Evolutionary conservation across 2,797 vertebrate genomes (phyloP).

Genomic region (Eulemur coronatus): DNA sequence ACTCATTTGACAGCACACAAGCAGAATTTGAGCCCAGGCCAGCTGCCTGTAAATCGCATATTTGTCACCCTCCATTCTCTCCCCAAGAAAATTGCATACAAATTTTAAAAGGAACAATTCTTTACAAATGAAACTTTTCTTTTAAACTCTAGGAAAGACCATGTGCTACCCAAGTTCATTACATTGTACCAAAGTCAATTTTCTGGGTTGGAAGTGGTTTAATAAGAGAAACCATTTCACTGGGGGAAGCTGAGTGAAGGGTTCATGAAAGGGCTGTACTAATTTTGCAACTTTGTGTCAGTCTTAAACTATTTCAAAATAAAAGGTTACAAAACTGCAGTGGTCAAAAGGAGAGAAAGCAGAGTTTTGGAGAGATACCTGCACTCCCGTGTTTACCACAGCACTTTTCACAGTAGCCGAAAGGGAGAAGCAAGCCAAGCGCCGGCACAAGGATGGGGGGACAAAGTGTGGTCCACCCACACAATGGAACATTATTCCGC

Average conservation of each 20-base stretch:
- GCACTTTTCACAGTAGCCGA: not conserved
- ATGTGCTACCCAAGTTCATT: not conserved
- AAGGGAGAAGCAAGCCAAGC: not conserved
- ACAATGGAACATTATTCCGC: not conserved
- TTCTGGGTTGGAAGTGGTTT: not conserved
- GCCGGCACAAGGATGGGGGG: not conserved
- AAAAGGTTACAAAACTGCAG: not conserved
- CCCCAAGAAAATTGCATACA: not conserved
- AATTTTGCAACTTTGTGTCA: not conserved
- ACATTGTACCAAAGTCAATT: too few relatives aligned
- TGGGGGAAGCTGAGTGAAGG: not conserved
- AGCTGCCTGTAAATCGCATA: not conserved
- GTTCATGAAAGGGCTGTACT: not conserved
- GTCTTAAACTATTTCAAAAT: not conserved
- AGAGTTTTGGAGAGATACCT: not conserved
- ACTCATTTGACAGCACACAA: not conserved
- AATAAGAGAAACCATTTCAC: not conserved
- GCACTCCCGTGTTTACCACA: too few relatives aligned
- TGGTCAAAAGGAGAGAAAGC: not conserved
- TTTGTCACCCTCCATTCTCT: not conserved
- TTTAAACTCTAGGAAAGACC: not conserved
- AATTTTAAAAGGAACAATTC: not conserved
- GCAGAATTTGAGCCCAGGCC: not conserved
- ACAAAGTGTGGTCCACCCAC: not conserved
- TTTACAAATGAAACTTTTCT: not conserved